Conservation (phyloP, 2,113 vertebrate species). For the Sphaerodactylus townsendi region DNA sequence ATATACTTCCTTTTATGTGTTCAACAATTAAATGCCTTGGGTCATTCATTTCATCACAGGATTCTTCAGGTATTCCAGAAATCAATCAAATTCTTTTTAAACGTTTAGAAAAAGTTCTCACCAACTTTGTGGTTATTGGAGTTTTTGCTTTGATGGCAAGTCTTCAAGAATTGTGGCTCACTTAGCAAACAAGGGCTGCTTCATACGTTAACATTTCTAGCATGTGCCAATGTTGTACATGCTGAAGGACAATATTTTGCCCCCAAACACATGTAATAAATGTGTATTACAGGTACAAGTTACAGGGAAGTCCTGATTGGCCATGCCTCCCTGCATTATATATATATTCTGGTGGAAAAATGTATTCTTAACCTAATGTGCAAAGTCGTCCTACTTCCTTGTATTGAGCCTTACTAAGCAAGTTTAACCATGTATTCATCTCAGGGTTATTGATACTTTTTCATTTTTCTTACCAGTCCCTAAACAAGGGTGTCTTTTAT, state of each 20-base stretch:
- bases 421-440: not conserved
- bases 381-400: conserved; percentile 1
- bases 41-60: conserved; percentile 79
- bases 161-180: conserved; percentile 23
- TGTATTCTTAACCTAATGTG: not conserved
- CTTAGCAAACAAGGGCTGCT: conserved; percentile 10
- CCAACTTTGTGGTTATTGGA: conserved; percentile 43
- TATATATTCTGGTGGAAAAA: not conserved
- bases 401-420: conserved; percentile 19
- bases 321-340: not conserved
- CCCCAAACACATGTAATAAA: conserved; percentile 1
- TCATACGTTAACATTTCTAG: conserved; percentile 12
- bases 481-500: conserved; percentile 51
- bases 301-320: conserved; percentile 3
- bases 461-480: conserved; percentile 60
- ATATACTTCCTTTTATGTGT: conserved; percentile 99
- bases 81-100: conserved; percentile 45
- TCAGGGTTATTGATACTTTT: conserved; percentile 43
- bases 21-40: conserved; percentile 86
- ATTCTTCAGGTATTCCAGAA: conserved; percentile 64
- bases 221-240: not conserved
- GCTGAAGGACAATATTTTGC: not conserved
- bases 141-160: conserved; percentile 42
- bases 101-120: conserved; percentile 55
- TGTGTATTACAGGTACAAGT: conserved; percentile 4